phyloP scores from a whole-genome alignment of 2,888 invertebrate genomes.

The Brachypalpus laphriformis region DNA sequence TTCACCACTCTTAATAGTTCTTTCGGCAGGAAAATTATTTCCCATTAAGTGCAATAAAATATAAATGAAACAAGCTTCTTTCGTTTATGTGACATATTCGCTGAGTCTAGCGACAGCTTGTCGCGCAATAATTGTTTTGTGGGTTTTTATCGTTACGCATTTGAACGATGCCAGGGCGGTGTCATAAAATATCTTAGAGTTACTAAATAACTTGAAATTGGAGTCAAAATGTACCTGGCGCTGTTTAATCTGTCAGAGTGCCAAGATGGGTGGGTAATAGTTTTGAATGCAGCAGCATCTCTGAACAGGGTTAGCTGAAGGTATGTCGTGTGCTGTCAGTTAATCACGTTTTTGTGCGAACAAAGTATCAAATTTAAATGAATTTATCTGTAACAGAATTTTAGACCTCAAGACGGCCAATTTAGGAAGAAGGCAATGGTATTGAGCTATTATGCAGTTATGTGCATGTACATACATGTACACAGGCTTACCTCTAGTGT shows the following conservation, averaged over 20 bases:
- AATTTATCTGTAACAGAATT: too few species aligned
- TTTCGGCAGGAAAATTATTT: conserved; percentile 61
- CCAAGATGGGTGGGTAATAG: neutral
- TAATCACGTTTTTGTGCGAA: too few species aligned
- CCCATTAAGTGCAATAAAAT: conserved; percentile 63
- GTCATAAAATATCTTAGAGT: conserved; percentile 39
- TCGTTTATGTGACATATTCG: conserved; percentile 45
- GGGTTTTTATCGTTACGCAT: conserved; percentile 39
- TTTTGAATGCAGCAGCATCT: neutral
- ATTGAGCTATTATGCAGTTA: too few species aligned
- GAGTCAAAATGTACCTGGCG: conserved; percentile 22
- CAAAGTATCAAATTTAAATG: too few species aligned
- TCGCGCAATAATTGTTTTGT: conserved; percentile 56
- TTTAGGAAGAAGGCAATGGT: too few species aligned
- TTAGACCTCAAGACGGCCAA: too few species aligned
- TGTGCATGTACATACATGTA: too few species aligned
- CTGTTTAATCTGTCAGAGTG: conserved; percentile 2
- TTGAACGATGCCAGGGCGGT: neutral
- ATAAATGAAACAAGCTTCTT: conserved; percentile 54
- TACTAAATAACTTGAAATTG: conserved; percentile 15
- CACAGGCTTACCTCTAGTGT: too few species aligned
- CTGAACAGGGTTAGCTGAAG: too few species aligned
- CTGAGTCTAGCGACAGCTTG: conserved; percentile 64
- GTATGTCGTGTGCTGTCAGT: too few species aligned
- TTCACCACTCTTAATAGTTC: conserved; percentile 59